Evolutionary conservation across 1,140 invertebrate genomes (phyloP), one percentile per base, ranked within the genome.

Genomic region (Pissodes strobi): DNA sequence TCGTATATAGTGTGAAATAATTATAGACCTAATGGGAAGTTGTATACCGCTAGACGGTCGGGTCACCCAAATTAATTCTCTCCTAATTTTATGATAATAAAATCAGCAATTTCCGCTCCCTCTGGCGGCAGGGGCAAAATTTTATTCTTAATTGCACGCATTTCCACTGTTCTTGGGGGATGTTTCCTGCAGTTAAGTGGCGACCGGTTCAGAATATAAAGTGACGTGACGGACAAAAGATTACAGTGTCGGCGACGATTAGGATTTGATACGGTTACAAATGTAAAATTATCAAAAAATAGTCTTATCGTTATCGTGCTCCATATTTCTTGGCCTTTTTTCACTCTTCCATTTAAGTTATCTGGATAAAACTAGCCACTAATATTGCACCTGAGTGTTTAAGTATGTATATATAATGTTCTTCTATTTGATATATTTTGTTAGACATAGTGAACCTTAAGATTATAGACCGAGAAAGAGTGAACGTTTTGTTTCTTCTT

Each of bases 31-130:
- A 49, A 60, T 51, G 30, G 21, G 13, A 39, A 13, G 23, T 51
- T 38, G 45, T 37, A 23, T 60, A 60, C 46, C 10, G 6, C 52
- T 4, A 38, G 21, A 27, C 22, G 38, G 21, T 41, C 18, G 57
- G 41, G 59, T 52, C 49, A 45, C 13, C 49, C 59, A 62, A 52
- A 62, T 62, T 62, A 52, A 62, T 62, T 62, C 39, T 9, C 48
- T 41, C 59, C 59, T 62, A 62, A 62, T 62, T 62, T 62, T 62
- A 62, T 62, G 59, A 52, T 62, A 62, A 62, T 62, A 52, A 62
- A 62, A 62, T 62, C 49, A 62, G 59, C 49, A 51, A 62, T 62
- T 62, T 62, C 48, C 38, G 34, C 19, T 41, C 34, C 34, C 34
- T 41, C 34, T 6, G 17, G 45, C 19, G 48, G 37, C 21, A 34